These are phyloP conservation scores for Andrena chrysosceles DNA, from an alignment of 2,888 invertebrate genomes.

Conservation along the genomic window DNA sequence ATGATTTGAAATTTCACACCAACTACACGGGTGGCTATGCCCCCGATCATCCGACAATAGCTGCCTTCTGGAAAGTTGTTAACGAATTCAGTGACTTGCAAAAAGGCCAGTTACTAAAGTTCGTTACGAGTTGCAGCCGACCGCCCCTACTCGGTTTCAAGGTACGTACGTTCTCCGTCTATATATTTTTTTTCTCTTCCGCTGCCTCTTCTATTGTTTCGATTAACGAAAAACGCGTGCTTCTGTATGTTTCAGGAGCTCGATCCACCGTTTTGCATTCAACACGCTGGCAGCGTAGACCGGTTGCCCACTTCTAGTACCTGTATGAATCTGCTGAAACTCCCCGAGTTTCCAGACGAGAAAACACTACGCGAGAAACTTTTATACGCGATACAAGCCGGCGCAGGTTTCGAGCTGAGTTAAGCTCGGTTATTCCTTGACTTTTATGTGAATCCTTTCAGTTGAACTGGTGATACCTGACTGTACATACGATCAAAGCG, in stretches of 20 bases:
- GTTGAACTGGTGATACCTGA: slow-evolving; percentile 53
- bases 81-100: slow-evolving; percentile 93
- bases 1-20: slow-evolving; percentile 94
- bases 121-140: slow-evolving; percentile 99
- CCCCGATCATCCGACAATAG: slow-evolving; percentile 93
- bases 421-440: slow-evolving; percentile 84
- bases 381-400: slow-evolving; percentile 96
- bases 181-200: neutral
- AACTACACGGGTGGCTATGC: slow-evolving; percentile 96
- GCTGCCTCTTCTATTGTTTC: neutral
- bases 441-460: slow-evolving; percentile 19
- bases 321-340: slow-evolving; percentile 98
- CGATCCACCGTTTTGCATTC: slow-evolving; percentile 98
- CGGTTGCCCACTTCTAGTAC: slow-evolving; percentile 98
- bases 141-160: slow-evolving; percentile 99
- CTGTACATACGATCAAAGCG: slow-evolving; percentile 55
- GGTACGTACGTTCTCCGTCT: slow-evolving; percentile 85
- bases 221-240: neutral
- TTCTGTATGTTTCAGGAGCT: slow-evolving; percentile 89
- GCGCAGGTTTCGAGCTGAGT: slow-evolving; percentile 98
- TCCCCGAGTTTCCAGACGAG: slow-evolving; percentile 95
- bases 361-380: slow-evolving; percentile 92
- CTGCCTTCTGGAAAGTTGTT: slow-evolving; percentile 96
- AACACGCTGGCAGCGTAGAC: slow-evolving; percentile 95
- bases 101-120: slow-evolving; percentile 95